phyloP scores from a whole-genome alignment of 2,797 vertebrate species.

The Morelia viridis region DNA sequence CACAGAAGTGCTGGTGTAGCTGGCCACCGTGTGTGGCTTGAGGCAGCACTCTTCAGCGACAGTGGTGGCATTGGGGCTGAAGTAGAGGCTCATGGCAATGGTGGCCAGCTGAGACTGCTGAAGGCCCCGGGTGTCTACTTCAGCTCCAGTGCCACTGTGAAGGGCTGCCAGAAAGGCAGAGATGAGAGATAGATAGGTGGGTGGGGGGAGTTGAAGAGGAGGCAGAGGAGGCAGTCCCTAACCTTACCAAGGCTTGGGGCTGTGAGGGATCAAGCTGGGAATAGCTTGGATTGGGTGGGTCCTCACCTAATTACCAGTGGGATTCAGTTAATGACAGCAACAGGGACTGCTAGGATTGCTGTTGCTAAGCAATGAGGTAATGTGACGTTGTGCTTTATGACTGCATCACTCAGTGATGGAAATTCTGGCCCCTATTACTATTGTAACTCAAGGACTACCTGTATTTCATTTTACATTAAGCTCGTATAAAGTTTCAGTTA shows the following conservation, averaged over 20 bases:
- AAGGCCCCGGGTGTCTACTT: background rate
- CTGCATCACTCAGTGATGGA: too few relatives aligned
- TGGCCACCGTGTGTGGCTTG: background rate
- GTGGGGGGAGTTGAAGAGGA: background rate
- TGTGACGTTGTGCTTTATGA: background rate
- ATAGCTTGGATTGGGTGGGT: background rate
- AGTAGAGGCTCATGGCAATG: background rate
- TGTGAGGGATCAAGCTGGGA: background rate
- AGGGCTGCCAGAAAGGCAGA: background rate
- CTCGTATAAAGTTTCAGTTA: conserved; percentile 20
- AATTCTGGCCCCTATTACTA: too few relatives aligned
- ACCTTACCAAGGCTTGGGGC: background rate
- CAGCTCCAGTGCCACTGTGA: background rate
- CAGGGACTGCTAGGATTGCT: background rate
- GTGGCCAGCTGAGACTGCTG: background rate
- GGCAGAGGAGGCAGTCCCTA: background rate
- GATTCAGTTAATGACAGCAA: background rate
- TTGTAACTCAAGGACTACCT: too few relatives aligned
- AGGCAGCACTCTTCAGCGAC: background rate
- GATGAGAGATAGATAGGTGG: background rate
- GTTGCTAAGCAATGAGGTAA: background rate
- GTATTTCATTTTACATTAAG: conserved; percentile 20
- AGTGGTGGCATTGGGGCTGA: background rate
- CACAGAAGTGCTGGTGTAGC: background rate
- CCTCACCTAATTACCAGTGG: background rate